Percentiles rank a stretch among this genome's conserved stretches.
These are phyloP conservation scores for Toxotes chatareus DNA, from an alignment of 2,113 vertebrate species.

Conservation along the genomic window DNA sequence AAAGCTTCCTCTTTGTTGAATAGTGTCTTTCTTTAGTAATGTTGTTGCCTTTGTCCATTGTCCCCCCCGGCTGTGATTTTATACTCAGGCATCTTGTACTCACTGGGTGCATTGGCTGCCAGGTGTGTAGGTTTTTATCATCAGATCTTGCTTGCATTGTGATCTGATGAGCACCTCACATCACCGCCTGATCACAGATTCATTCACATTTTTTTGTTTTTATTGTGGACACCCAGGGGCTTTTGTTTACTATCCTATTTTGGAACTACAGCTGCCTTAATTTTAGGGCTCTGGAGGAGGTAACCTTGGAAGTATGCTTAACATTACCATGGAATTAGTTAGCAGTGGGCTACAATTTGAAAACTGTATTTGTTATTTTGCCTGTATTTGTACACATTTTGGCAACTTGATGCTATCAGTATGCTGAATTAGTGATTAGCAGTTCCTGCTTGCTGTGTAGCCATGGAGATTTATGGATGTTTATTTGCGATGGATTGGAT, in stretches of 20 bases:
- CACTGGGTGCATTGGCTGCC: conserved; percentile 13
- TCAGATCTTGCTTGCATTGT: conserved; percentile 17
- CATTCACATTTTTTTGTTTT: background rate
- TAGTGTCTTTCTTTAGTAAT: conserved; percentile 10
- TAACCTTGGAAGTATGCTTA: too few relatives aligned
- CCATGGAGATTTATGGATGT: background rate
- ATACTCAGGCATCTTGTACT: background rate
- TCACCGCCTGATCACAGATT: conserved; percentile 8
- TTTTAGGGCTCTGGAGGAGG: background rate
- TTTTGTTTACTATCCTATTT: background rate
- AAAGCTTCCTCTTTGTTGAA: conserved; percentile 4
- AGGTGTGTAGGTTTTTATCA: background rate
- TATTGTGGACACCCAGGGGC: background rate
- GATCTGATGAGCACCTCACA: conserved; percentile 18
- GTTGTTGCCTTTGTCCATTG: conserved; percentile 19
- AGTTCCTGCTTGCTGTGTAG: background rate
- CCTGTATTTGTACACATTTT: background rate
- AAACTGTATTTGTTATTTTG: too few relatives aligned
- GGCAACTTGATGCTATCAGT: background rate
- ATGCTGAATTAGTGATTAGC: background rate
- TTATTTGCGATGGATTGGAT: background rate
- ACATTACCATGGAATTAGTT: too few relatives aligned
- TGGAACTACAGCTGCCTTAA: background rate
- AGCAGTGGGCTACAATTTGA: too few relatives aligned
- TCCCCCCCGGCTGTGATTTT: background rate